Evolutionary conservation across 2,797 vertebrate genomes (phyloP), one percentile per base, ranked within the genome.

Genomic region (Paratrypauchen microcephalus): DNA sequence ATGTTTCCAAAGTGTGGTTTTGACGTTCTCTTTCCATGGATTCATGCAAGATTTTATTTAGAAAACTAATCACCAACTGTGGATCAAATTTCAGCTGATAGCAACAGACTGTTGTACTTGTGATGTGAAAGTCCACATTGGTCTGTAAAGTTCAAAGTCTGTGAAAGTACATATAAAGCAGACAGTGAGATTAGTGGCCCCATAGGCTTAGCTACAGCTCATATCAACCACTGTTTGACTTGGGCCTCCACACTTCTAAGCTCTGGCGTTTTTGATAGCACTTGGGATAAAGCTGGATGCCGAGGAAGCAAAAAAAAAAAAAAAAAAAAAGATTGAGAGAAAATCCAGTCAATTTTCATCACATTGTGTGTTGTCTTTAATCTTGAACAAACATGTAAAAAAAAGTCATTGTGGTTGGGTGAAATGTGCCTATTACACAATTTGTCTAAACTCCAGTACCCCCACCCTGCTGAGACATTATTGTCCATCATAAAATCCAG

Each of bases 381-480:
- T 59, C 68, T 71, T 65, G 77, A 36, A 77, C 71, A 76, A 82
- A 65, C 56, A 63, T 70, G 66, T 70, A 74, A 70, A 21, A 66
- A 75, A 39, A 75, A 83, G 65, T 78, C 84, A 83, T 78, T 80
- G 77, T 75, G 86, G 83, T 86, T 61, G 72, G 76, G 77, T 68
- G 66, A 79, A 84, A 83, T 88, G 74, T 85, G 72, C 80, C 74
- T 75, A 26, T 87, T 88, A 79, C 82, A 82, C 78, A 87, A 88
- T 26, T 57, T 58, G 0, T 36, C 63, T 58, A 26, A 68, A 39
- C 32, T 70, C 56, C 68, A 21, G 63, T 77, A 68, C 78, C 69
- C 68, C 73, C 72, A 55, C 72, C 70, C 78, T 70, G 65, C 76
- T 66, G 66, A 83, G 78, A 87, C 79, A 77, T 86, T 80, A 80